Conservation (phyloP, 2,888 invertebrate genomes). For the Euproctis similis region DNA sequence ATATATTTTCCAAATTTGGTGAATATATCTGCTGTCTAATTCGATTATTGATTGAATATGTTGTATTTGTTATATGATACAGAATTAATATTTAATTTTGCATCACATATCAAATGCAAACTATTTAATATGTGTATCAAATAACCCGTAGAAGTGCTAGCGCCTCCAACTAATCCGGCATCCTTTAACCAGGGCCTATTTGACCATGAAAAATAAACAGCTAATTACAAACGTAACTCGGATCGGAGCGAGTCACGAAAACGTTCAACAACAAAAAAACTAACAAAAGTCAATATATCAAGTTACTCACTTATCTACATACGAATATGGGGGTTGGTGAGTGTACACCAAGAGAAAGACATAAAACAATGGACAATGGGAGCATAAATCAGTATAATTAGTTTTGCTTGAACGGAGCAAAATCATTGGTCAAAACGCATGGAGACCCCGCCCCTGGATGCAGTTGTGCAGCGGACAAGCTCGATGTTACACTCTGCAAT, state of each 20-base stretch:
- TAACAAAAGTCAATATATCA: constrained; percentile 37
- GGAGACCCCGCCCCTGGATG: constrained; percentile 73
- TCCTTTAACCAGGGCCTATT: constrained; percentile 10
- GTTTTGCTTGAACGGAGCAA: constrained; percentile 79
- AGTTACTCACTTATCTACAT: constrained; percentile 37
- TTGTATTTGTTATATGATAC: too few relatives aligned
- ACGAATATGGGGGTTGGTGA: constrained; percentile 39
- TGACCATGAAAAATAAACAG: constrained; percentile 20
- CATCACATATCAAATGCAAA: too few relatives aligned
- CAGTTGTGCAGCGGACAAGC: constrained; percentile 26
- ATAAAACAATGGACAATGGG: constrained; percentile 92
- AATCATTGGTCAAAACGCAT: constrained; percentile 80
- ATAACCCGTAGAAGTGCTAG: too few relatives aligned
- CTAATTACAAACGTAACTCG: constrained; percentile 30
- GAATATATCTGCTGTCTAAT: too few relatives aligned
- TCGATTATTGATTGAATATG: too few relatives aligned
- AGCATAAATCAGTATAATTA: constrained; percentile 96
- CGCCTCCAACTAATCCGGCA: constrained; percentile 10
- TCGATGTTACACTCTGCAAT: constrained; percentile 46
- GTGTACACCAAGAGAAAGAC: constrained; percentile 69
- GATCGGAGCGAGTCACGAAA: constrained; percentile 25
- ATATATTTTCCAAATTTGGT: too few relatives aligned
- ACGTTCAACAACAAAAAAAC: constrained; percentile 31
- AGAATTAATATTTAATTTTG: too few relatives aligned
- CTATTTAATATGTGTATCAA: too few relatives aligned